Percentiles rank a stretch among this genome's conserved stretches.
Evolutionary conservation across 2,888 invertebrate genomes (phyloP).

Genomic region (Lysandra bellargus): DNA sequence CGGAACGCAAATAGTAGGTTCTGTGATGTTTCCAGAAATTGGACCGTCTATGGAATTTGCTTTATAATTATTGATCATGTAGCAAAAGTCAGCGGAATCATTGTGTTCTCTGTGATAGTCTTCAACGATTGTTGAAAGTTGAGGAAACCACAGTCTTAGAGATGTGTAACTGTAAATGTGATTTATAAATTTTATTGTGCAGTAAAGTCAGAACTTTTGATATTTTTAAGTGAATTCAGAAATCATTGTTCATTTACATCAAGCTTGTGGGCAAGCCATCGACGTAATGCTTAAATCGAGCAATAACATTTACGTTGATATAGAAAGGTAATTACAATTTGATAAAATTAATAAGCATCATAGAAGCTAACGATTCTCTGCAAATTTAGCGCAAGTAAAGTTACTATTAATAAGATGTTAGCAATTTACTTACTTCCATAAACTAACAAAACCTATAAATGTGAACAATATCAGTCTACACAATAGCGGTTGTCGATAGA

Average conservation of each 20-base stretch:
- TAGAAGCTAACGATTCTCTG: too few relatives aligned
- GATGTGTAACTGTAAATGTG: conserved; percentile 50
- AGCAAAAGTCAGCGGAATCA: conserved; percentile 49
- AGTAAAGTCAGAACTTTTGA: too few relatives aligned
- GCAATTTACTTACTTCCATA: conserved; percentile 52
- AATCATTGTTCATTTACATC: too few relatives aligned
- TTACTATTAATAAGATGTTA: too few relatives aligned
- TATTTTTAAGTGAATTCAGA: too few relatives aligned
- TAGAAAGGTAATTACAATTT: too few relatives aligned
- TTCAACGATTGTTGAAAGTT: conserved; percentile 58
- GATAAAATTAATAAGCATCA: too few relatives aligned
- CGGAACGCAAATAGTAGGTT: conserved; percentile 48
- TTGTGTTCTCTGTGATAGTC: conserved; percentile 49
- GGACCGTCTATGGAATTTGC: conserved; percentile 38
- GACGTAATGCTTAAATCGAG: too few relatives aligned
- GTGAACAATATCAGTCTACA: conserved; percentile 50
- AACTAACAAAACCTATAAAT: conserved; percentile 49
- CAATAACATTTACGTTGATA: background rate
- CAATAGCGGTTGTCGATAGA: conserved; percentile 50
- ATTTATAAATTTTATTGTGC: background rate
- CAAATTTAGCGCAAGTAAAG: too few relatives aligned
- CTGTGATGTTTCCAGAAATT: conserved; percentile 37
- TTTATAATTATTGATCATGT: conserved; percentile 53
- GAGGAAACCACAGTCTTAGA: conserved; percentile 58
- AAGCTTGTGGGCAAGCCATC: too few relatives aligned